Base-by-base conservation (phyloP, 2,888 invertebrate species). In the Phorcus lineatus region DNA sequence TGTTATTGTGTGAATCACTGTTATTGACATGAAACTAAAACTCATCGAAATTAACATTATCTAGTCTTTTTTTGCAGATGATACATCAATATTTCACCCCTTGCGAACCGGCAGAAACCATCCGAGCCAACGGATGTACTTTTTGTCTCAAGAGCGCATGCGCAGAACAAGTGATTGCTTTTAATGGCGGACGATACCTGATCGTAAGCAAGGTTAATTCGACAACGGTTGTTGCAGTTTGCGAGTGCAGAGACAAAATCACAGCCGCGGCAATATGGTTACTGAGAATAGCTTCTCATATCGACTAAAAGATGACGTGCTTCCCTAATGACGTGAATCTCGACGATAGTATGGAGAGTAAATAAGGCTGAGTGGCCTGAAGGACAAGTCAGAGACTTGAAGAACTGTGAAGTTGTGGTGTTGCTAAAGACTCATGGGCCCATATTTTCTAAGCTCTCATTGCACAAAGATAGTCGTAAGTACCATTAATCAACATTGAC, bases 141-240 rank as follows among this genome's bases (percentile, higher is more conserved):
- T 70, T 36, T 40, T 70, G 70, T 16, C 31, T 70, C 36, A 70
- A 70, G 40, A 70, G 70, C 70, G 70, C 70, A 70, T 70, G 70
- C 36, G 36, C 70, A 1, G 40, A 70, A 40, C 70, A 70, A n/a
- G 70, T 70, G 28, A 13, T 70, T n/a, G 70, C 70, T 19, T 70
- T 70, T n/a, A 70, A 70, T 70, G 70, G 70, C 36, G 70, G 70
- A 70, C 70, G 70, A 13, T 70, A 70, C 70, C 40, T 70, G 70
- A 70, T 70, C 19, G 11, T 36, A 31, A 70, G 70, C 70, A 70
- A 40, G 40, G 36, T 36, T 17, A 16, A 70, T 13, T 2, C 19
- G 4, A 40, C 17, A 4, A 70, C 24, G 9, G 36, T 70, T 19
- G 36, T 70, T 16, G 70, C 70, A 36, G 70, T 70, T 17, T 70